phyloP scores from a whole-genome alignment of 2,888 invertebrate genomes.

The Lingula anatina region DNA sequence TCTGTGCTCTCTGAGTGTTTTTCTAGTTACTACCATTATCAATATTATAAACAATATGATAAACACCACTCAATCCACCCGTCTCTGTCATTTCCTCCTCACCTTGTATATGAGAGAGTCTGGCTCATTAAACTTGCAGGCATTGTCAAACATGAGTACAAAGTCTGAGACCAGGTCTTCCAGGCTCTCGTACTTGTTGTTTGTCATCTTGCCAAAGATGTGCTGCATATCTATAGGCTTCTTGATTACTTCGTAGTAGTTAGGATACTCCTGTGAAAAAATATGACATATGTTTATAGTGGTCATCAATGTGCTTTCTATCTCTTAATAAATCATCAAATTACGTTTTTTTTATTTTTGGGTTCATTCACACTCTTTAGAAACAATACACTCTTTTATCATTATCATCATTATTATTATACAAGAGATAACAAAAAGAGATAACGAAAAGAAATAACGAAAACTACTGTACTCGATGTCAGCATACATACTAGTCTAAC shows the following conservation, averaged over 20 bases:
- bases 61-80: background rate
- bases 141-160: slow-evolving; percentile 88
- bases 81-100: no score
- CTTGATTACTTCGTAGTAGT: slow-evolving; percentile 92
- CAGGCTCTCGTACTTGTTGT: slow-evolving; percentile 71
- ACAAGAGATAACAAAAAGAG: no score
- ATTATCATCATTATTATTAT: no score
- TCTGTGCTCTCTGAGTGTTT: no score
- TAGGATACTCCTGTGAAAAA: slow-evolving; percentile 72
- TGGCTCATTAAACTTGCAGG: slow-evolving; percentile 93
- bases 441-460: no score
- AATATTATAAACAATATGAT: background rate
- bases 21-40: background rate
- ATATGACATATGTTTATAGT: slow-evolving; percentile 6
- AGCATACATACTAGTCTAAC: no score
- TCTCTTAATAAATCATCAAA: no score
- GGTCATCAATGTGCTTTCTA: no score
- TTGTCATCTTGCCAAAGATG: slow-evolving; percentile 84
- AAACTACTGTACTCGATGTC: no score
- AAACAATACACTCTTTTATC: no score
- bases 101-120: slow-evolving; percentile 92
- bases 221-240: slow-evolving; percentile 90
- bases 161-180: slow-evolving; percentile 87
- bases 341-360: no score
- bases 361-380: no score